These are phyloP conservation scores for Oophaga sylvatica DNA, from an alignment of 2,797 vertebrate genomes.

Conservation along the genomic window DNA sequence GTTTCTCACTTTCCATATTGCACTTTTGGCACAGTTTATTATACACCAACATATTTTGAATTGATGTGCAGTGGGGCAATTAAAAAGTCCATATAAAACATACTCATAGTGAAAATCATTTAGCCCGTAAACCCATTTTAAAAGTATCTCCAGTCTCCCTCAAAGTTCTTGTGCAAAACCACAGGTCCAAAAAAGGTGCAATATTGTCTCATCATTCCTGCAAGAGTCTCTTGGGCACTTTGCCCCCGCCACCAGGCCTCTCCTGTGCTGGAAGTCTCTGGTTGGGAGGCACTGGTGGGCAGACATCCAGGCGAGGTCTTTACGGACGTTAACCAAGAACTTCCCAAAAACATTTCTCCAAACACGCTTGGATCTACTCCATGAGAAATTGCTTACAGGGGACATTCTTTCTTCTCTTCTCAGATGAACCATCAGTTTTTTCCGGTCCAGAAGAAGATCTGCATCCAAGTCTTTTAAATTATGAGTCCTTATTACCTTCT, in stretches of 20 bases:
- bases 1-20: not conserved
- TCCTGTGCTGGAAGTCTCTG: not conserved
- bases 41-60: too few relatives aligned
- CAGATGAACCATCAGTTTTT: not conserved
- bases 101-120: not conserved
- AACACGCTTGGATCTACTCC: not conserved
- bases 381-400: too few relatives aligned
- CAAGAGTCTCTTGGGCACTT: not conserved
- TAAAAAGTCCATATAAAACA: not conserved
- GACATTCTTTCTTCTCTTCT: too few relatives aligned
- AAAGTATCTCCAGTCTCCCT: not conserved
- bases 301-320: not conserved
- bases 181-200: not conserved
- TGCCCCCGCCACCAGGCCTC: not conserved
- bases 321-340: too few relatives aligned
- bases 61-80: not conserved
- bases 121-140: not conserved
- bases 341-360: not conserved
- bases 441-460: not conserved
- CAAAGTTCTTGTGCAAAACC: not conserved
- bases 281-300: not conserved
- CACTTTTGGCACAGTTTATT: not conserved
- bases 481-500: not conserved
- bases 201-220: not conserved
- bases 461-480: not conserved